Evolutionary conservation across 1,140 invertebrate genomes (phyloP).

Genomic region (Sycophila sp.): DNA sequence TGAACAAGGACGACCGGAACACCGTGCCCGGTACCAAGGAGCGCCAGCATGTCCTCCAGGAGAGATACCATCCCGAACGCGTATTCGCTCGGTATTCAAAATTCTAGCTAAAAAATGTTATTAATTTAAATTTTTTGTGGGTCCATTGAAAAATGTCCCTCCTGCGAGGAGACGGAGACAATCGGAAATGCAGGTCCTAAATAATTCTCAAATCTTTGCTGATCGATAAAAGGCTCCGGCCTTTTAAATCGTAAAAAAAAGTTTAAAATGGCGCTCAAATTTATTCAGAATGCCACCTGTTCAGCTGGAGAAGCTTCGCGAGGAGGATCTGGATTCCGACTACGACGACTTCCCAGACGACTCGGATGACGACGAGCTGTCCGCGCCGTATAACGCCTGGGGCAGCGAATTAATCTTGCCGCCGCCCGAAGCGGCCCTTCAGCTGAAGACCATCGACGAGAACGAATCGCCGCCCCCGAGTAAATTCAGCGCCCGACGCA

Average conservation of each 20-base stretch:
- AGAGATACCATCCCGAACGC: slow-evolving; percentile 6
- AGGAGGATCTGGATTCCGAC: background rate
- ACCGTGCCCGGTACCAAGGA: background rate
- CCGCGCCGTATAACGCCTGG: no score
- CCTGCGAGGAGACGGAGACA: background rate
- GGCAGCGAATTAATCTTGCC: background rate
- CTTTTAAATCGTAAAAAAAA: no score
- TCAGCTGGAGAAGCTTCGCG: background rate
- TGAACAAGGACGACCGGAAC: background rate
- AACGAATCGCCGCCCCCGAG: background rate
- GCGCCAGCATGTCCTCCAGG: background rate
- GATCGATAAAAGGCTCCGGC: no score
- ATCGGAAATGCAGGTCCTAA: background rate
- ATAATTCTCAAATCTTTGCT: background rate
- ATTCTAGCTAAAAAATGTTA: no score
- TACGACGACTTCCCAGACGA: no score
- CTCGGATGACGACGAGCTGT: background rate
- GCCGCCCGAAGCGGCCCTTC: background rate
- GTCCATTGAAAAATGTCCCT: no score
- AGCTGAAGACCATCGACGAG: no score
- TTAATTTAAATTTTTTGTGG: no score
- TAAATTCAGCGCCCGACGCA: background rate
- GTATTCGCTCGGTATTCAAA: no score
- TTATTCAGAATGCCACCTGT: background rate
- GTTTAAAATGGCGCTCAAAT: no score